Conservation (phyloP, 2,113 vertebrate species). For the Leucoraja erinaceus region DNA sequence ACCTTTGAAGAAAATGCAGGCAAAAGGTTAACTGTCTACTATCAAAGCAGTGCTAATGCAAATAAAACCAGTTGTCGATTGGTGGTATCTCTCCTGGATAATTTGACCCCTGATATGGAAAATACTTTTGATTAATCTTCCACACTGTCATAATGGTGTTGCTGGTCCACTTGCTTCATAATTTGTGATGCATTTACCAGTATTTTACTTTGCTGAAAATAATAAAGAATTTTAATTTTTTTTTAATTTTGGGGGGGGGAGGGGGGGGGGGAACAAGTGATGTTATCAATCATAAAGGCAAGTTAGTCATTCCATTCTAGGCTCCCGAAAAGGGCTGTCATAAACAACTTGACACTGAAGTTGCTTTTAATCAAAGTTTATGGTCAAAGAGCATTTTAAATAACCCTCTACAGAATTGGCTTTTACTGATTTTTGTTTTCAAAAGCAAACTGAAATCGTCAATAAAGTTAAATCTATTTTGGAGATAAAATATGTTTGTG, state of each 20-base stretch:
- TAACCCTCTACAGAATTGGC: not conserved
- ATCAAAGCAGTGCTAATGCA: not conserved
- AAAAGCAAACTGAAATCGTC: not conserved
- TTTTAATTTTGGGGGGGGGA: not conserved
- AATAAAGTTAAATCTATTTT: conserved; percentile 33
- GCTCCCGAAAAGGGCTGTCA: not conserved
- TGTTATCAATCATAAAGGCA: not conserved
- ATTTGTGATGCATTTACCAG: not conserved
- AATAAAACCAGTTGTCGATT: not conserved
- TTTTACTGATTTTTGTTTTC: not conserved
- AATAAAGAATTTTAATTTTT: not conserved
- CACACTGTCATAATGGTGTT: not conserved
- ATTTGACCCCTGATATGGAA: not conserved
- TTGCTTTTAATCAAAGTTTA: not conserved
- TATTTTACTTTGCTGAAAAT: not conserved
- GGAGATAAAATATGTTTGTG: conserved; percentile 19
- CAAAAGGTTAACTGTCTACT: not conserved
- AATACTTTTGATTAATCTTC: not conserved
- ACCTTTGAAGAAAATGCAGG: not conserved
- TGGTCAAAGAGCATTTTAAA: not conserved
- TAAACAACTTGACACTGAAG: not conserved
- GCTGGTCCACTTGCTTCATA: not conserved
- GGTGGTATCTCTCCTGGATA: not conserved
- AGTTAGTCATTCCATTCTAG: not conserved
- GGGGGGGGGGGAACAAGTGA: not conserved